These are phyloP conservation scores for Pachyrhynchus sulphureomaculatus DNA, from an alignment of 1,140 invertebrate species.

Conservation along the genomic window DNA sequence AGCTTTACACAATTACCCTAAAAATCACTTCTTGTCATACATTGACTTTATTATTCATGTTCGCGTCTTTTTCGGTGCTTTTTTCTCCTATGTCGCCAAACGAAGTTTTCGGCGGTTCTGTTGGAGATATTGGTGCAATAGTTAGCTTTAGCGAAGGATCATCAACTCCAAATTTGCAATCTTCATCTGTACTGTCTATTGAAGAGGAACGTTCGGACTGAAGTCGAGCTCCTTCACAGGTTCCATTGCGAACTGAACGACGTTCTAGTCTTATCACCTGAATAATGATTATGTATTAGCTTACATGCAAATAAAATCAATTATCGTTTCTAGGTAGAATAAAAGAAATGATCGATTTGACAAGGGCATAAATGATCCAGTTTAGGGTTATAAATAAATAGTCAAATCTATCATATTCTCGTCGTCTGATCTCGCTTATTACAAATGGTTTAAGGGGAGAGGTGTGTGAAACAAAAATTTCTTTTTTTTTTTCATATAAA, in stretches of 20 bases:
- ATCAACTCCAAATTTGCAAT: constrained; percentile 44
- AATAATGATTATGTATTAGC: constrained; percentile 23
- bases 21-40: background rate
- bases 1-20: no score
- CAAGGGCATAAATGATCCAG: no score
- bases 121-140: constrained; percentile 42
- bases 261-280: constrained; percentile 50
- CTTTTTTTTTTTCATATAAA: no score
- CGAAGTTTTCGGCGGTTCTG: constrained; percentile 34
- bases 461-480: no score
- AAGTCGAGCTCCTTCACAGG: constrained; percentile 29
- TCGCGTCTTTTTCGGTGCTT: background rate
- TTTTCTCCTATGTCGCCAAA: constrained; percentile 34
- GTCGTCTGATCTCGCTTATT: no score
- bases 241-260: constrained; percentile 37
- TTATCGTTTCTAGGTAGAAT: background rate
- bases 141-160: constrained; percentile 46
- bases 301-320: no score
- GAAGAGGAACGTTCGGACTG: constrained; percentile 42
- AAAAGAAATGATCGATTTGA: no score
- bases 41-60: constrained; percentile 12
- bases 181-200: constrained; percentile 49
- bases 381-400: no score
- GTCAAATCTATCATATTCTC: no score
- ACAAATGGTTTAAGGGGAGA: no score